A percentile compares a stretch with the other conserved stretches of the same genome.
Conservation (phyloP, 2,888 invertebrate genomes). For the Heliconius ethilla region DNA sequence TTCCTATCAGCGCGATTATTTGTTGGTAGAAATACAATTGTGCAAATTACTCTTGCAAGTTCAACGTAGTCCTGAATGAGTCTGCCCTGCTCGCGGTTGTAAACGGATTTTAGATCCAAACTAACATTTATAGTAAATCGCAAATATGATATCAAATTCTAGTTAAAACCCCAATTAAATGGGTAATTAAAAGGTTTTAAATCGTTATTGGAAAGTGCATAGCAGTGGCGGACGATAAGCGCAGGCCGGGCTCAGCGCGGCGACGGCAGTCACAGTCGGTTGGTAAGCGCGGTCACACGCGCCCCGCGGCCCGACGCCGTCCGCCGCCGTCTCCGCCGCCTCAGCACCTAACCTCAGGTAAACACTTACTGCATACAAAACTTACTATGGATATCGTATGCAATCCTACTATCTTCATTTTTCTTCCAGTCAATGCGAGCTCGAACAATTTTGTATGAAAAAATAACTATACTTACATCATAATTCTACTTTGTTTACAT, state of each 20-base stretch:
- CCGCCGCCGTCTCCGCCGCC: conserved; percentile 61
- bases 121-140: conserved; percentile 7
- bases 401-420: conserved; percentile 44
- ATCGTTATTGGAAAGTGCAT: conserved; percentile 72
- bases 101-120: too few species aligned
- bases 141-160: not conserved
- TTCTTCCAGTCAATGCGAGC: conserved; percentile 38
- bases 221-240: conserved; percentile 71
- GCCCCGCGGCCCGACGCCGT: conserved; percentile 66
- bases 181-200: conserved; percentile 52
- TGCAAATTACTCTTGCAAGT: too few species aligned
- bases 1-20: too few species aligned
- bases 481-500: conserved; percentile 46
- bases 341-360: conserved; percentile 64
- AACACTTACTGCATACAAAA: conserved; percentile 53
- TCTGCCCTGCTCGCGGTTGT: too few species aligned
- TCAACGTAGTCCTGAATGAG: too few species aligned
- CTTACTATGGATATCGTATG: conserved; percentile 36
- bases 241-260: conserved; percentile 60
- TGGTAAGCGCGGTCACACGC: conserved; percentile 78
- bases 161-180: conserved; percentile 30
- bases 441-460: conserved; percentile 52
- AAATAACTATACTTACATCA: conserved; percentile 36
- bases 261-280: conserved; percentile 65
- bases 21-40: too few species aligned